Evolutionary conservation across 2,888 invertebrate genomes (phyloP).

Genomic region (Beris morrisii): DNA sequence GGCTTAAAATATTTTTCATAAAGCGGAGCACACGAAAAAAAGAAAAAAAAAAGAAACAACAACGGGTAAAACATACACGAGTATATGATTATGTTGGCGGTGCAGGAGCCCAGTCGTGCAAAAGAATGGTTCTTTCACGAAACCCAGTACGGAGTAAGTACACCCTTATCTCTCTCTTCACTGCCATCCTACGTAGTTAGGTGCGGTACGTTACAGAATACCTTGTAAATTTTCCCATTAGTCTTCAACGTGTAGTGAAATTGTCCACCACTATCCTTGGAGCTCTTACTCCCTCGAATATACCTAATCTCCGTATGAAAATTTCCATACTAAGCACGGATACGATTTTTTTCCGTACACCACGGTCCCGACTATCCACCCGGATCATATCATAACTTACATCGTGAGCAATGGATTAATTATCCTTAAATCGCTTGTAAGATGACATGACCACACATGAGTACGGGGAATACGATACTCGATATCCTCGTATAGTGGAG

Average conservation of each 20-base stretch:
- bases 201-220: no score
- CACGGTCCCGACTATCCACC: no score
- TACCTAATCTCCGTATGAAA: constrained; percentile 23
- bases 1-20: constrained; percentile 28
- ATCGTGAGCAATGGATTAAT: constrained; percentile 20
- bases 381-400: no score
- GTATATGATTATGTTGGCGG: no score
- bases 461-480: neutral
- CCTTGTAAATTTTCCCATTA: constrained; percentile 19
- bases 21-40: neutral
- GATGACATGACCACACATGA: neutral
- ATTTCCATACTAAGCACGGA: constrained; percentile 14
- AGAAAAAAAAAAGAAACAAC: no score
- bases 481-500: neutral
- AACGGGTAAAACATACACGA: no score
- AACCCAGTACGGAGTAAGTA: neutral
- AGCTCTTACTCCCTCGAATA: neutral
- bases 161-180: no score
- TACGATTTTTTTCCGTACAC: neutral
- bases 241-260: neutral
- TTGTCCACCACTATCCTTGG: neutral
- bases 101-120: constrained; percentile 17
- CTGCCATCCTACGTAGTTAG: no score
- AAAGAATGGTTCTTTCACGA: constrained; percentile 16
- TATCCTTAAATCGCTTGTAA: constrained; percentile 12